Conservation (phyloP, 2,888 invertebrate genomes). For the Desoria tigrina region DNA sequence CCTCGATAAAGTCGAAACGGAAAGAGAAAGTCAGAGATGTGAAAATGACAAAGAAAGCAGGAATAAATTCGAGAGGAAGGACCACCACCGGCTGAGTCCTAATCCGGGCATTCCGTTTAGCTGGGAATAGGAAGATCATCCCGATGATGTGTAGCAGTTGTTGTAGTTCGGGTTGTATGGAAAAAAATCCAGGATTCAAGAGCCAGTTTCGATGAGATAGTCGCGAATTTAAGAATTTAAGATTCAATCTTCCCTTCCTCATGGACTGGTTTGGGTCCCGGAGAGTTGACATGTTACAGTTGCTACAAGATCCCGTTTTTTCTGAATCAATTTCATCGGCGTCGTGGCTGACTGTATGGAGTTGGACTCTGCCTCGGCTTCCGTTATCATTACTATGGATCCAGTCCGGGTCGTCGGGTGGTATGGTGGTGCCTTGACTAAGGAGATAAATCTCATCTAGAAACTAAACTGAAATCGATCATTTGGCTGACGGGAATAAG, state of each 20-base stretch:
- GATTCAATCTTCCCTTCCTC: background rate
- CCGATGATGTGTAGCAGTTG: no score
- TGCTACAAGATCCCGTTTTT: no score
- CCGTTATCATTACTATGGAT: background rate
- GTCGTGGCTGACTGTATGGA: background rate
- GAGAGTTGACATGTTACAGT: conserved; percentile 9
- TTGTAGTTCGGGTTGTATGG: no score
- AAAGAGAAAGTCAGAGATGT: no score
- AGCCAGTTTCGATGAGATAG: no score
- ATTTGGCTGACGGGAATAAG: background rate
- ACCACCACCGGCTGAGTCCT: no score
- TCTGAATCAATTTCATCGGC: conserved; percentile 4
- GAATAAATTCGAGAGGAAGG: no score
- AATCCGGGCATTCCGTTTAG: no score
- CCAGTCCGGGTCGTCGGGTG: background rate
- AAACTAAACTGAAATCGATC: conserved; percentile 8
- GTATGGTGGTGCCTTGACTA: background rate
- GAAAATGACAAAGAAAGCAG: no score
- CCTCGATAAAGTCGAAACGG: no score
- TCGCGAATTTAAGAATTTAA: background rate
- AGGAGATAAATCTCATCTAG: conserved; percentile 7
- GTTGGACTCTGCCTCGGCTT: background rate
- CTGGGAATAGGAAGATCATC: no score
- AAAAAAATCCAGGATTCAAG: no score
- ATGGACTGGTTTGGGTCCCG: background rate